A percentile compares a stretch with the other conserved stretches of the same genome.
Conservation (phyloP, 2,113 vertebrate genomes). For the Aspiorhynchus laticeps region DNA sequence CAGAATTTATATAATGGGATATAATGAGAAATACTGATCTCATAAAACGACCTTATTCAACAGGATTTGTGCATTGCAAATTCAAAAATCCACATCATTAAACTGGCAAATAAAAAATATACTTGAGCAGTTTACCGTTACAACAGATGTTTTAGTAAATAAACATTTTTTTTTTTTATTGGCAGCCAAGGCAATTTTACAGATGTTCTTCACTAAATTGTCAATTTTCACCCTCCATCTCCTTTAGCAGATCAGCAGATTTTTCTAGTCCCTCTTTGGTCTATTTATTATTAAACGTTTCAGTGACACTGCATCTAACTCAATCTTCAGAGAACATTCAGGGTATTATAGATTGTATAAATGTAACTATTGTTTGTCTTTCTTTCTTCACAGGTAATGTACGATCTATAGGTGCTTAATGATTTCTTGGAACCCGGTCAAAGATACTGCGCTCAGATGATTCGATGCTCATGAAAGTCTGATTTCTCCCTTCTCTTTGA, state of each 20-base stretch:
- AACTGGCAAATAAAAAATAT: not conserved
- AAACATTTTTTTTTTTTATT: not conserved
- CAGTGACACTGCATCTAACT: not conserved
- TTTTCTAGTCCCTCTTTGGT: not conserved
- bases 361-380: constrained; percentile 8
- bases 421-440: not conserved
- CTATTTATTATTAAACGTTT: not conserved
- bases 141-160: constrained; percentile 8
- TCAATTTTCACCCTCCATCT: not conserved
- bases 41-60: not conserved
- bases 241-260: not conserved
- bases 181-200: not conserved
- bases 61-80: not conserved
- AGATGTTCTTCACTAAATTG: not conserved
- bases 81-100: not conserved
- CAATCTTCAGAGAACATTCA: not conserved
- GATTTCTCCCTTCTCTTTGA: not conserved
- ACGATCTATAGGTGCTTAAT: constrained; percentile 46
- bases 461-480: constrained; percentile 12
- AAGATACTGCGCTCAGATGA: not conserved
- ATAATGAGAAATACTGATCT: not conserved
- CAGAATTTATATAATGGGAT: too few species aligned
- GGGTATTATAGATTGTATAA: not conserved
- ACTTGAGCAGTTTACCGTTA: not conserved
- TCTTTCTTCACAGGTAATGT: constrained; percentile 51